phyloP scores from a whole-genome alignment of 1,140 invertebrate species.

The Leptonema lineaticorne region DNA sequence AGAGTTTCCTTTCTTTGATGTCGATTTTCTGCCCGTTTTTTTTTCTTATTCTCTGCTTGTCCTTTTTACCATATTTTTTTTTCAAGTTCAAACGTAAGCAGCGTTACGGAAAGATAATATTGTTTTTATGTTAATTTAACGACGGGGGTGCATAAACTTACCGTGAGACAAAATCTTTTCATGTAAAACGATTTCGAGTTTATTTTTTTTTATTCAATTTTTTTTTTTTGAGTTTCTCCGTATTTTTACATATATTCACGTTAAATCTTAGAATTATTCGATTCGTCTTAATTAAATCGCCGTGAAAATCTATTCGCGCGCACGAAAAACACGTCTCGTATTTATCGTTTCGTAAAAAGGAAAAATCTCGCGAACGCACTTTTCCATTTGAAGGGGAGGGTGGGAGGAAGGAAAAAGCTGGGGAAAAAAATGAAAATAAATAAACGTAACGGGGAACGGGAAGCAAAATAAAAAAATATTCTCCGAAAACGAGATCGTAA shows the following conservation, averaged over 20 bases:
- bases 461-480: slow-evolving; percentile 12
- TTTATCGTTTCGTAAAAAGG: slow-evolving; percentile 15
- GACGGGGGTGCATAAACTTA: background rate
- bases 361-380: slow-evolving; percentile 4
- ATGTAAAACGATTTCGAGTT: background rate
- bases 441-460: background rate
- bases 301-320: background rate
- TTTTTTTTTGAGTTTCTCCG: background rate
- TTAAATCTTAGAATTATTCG: background rate
- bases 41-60: no score
- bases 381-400: no score
- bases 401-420: no score
- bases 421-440: slow-evolving; percentile 14
- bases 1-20: no score
- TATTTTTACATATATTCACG: background rate
- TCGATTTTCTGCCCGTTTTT: no score
- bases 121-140: slow-evolving; percentile 1
- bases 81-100: background rate
- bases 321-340: slow-evolving; percentile 9
- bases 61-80: background rate
- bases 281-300: background rate
- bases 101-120: background rate
- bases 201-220: background rate
- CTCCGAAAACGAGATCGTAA: slow-evolving; percentile 6
- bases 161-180: background rate